Conservation (phyloP, 2,113 vertebrate species). For the Tichodroma muraria region DNA sequence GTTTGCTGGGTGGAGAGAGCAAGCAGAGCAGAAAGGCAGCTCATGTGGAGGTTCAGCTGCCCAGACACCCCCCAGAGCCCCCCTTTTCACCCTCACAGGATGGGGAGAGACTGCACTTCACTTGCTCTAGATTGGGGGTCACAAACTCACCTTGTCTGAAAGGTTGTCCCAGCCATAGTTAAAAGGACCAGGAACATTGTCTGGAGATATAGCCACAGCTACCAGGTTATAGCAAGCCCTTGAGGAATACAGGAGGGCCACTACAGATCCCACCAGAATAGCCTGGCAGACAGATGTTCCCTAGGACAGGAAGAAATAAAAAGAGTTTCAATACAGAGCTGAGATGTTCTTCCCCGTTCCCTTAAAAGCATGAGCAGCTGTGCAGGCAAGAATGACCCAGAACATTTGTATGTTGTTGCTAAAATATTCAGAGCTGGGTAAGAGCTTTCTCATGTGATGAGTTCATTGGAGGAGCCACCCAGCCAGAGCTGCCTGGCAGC, state of each 20-base stretch:
- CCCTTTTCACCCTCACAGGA: neutral
- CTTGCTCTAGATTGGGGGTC: neutral
- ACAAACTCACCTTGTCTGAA: slow-evolving; percentile 83
- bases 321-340: neutral
- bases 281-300: slow-evolving; percentile 94
- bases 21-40: neutral
- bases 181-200: slow-evolving; percentile 83
- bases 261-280: slow-evolving; percentile 82
- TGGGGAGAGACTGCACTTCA: rapidly evolving
- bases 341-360: neutral
- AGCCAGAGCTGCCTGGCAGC: neutral
- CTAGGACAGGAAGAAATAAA: slow-evolving; percentile 60
- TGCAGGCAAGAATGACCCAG: neutral
- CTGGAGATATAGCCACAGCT: slow-evolving; percentile 83
- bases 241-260: slow-evolving; percentile 88
- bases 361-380: neutral
- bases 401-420: neutral
- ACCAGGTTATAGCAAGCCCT: slow-evolving; percentile 96
- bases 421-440: slow-evolving; percentile 8
- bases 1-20: neutral
- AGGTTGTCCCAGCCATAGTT: slow-evolving; percentile 95
- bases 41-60: neutral
- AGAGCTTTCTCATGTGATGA: neutral
- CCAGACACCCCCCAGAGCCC: no score
- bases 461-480: neutral